A percentile compares a stretch with the other conserved stretches of the same genome.
Conservation (phyloP, 2,113 vertebrate species). For the Perccottus glenii region DNA sequence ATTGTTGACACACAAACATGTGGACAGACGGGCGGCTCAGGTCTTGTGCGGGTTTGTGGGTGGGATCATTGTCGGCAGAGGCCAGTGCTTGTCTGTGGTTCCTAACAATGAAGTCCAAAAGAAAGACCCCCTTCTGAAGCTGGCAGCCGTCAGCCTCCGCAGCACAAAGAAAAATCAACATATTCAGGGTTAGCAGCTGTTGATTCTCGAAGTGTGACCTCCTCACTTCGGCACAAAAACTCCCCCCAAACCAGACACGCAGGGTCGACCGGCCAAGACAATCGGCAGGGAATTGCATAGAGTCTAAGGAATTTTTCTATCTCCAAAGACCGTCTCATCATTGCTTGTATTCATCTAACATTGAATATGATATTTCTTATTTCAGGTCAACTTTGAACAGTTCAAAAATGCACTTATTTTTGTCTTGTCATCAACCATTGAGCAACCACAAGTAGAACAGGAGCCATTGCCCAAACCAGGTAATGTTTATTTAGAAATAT, state of each 20-base stretch:
- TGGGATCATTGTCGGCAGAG: slow-evolving; percentile 24
- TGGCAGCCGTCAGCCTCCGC: slow-evolving; percentile 23
- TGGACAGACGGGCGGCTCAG: slow-evolving; percentile 19
- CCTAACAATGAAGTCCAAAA: slow-evolving; percentile 51
- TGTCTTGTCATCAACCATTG: slow-evolving; percentile 80
- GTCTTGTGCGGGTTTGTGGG: not conserved
- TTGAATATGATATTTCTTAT: slow-evolving; percentile 4
- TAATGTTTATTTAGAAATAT: slow-evolving; percentile 56
- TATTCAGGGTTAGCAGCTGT: slow-evolving; percentile 78
- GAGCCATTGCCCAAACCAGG: slow-evolving; percentile 83
- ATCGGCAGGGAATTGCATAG: slow-evolving; percentile 23
- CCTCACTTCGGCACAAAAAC: slow-evolving; percentile 1
- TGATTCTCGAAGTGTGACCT: slow-evolving; percentile 65
- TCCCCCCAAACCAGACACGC: slow-evolving; percentile 49
- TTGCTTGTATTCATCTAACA: slow-evolving; percentile 15
- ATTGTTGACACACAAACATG: slow-evolving; percentile 33
- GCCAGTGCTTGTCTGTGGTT: slow-evolving; percentile 12
- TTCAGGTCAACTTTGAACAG: slow-evolving; percentile 92
- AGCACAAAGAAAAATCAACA: slow-evolving; percentile 73
- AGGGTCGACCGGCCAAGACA: slow-evolving; percentile 40
- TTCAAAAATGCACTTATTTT: slow-evolving; percentile 95
- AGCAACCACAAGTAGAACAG: slow-evolving; percentile 75
- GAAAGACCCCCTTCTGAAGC: slow-evolving; percentile 10
- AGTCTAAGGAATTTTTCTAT: slow-evolving; percentile 51
- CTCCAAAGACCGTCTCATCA: slow-evolving; percentile 8